Evolutionary conservation across 2,888 invertebrate genomes (phyloP).

Genomic region (Megamerina dolium): DNA sequence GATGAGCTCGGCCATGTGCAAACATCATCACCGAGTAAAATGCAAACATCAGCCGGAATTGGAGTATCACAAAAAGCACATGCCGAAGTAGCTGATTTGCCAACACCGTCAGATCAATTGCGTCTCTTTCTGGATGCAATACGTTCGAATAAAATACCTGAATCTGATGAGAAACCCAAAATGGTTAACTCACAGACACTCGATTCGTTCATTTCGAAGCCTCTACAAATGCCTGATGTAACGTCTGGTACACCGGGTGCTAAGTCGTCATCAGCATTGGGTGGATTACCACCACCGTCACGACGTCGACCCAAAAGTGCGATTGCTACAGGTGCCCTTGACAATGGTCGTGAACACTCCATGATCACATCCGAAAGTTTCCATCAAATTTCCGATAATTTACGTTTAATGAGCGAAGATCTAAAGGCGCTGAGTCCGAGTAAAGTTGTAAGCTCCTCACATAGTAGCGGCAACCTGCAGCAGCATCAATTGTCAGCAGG

Average conservation of each 20-base stretch:
- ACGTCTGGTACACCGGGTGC: conserved; percentile 37
- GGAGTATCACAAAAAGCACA: no score
- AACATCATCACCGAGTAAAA: conserved; percentile 18
- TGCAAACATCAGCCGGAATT: not conserved
- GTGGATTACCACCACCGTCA: conserved; percentile 20
- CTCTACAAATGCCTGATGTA: conserved; percentile 42
- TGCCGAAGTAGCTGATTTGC: conserved; percentile 28
- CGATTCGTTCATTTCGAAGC: conserved; percentile 42
- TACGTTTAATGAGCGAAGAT: conserved; percentile 48
- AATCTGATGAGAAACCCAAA: conserved; percentile 38
- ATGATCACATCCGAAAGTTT: conserved; percentile 46
- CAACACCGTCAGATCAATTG: conserved; percentile 49
- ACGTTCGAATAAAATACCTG: conserved; percentile 47
- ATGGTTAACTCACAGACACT: conserved; percentile 38
- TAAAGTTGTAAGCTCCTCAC: conserved; percentile 29
- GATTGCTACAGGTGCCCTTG: conserved; percentile 20
- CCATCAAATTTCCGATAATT: conserved; percentile 48
- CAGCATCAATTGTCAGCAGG: conserved; percentile 19
- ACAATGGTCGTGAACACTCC: conserved; percentile 40
- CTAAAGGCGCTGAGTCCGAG: conserved; percentile 45
- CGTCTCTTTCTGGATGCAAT: conserved; percentile 48
- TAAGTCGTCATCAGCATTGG: conserved; percentile 6
- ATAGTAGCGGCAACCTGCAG: conserved; percentile 35
- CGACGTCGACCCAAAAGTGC: conserved; percentile 33
- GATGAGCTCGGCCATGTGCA: conserved; percentile 9